Evolutionary conservation across 1,140 invertebrate species (phyloP).

Genomic region (Odontomachus brunneus): DNA sequence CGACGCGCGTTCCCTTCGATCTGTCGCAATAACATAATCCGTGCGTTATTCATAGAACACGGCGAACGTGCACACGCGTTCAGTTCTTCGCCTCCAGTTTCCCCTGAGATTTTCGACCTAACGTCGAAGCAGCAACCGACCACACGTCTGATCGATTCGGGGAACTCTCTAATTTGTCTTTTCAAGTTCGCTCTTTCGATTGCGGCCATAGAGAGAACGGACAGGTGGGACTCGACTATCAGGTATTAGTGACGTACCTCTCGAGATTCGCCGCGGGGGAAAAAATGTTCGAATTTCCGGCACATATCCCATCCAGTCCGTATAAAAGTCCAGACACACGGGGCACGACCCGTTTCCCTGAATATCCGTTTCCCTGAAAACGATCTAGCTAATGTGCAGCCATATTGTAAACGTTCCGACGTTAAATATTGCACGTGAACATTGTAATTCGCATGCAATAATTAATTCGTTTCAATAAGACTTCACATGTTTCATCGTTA

Average conservation of each 20-base stretch:
- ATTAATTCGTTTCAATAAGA: conserved; percentile 9
- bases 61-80: too few species aligned
- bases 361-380: too few species aligned
- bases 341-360: too few species aligned
- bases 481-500: not conserved
- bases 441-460: not conserved
- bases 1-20: not conserved
- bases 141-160: conserved; percentile 37
- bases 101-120: conserved; percentile 51
- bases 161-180: conserved; percentile 56
- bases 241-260: conserved; percentile 3
- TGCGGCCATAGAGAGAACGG: too few species aligned
- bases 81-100: too few species aligned
- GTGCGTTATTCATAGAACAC: conserved; percentile 26
- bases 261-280: conserved; percentile 6
- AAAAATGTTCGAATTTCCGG: conserved; percentile 10
- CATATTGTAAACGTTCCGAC: not conserved
- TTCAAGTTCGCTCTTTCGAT: conserved; percentile 35
- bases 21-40: conserved; percentile 13
- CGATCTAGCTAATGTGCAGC: too few species aligned
- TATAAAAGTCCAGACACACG: too few species aligned
- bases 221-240: not conserved
- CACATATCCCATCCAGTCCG: too few species aligned
- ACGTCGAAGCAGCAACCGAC: conserved; percentile 31
- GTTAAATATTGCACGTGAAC: not conserved